These are phyloP conservation scores for Hippolais icterina DNA, from an alignment of 2,113 vertebrate genomes.

Conservation along the genomic window DNA sequence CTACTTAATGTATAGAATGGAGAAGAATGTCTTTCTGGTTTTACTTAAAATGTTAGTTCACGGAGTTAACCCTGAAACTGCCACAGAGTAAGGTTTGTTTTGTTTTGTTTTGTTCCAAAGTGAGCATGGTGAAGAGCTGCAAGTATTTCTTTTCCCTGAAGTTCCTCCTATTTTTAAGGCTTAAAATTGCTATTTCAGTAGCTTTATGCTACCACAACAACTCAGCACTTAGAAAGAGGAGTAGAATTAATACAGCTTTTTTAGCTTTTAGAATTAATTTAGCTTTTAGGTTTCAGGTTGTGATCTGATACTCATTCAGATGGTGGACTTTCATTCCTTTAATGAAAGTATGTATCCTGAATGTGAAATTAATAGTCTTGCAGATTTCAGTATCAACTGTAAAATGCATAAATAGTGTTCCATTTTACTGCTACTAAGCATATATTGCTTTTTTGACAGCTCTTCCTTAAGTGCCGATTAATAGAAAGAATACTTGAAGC, in stretches of 20 bases:
- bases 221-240: background rate
- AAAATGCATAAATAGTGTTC: background rate
- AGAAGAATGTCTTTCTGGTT: background rate
- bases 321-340: background rate
- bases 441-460: slow-evolving; percentile 68
- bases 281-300: background rate
- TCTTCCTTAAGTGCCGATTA: slow-evolving; percentile 96
- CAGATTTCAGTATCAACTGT: background rate
- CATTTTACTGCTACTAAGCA: background rate
- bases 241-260: background rate
- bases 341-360: background rate
- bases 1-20: background rate
- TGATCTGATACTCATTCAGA: background rate
- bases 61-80: background rate
- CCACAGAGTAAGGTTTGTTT: background rate
- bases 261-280: background rate
- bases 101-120: background rate
- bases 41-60: background rate
- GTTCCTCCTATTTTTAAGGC: background rate
- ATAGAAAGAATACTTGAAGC: slow-evolving; percentile 96
- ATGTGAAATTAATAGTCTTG: background rate
- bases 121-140: background rate
- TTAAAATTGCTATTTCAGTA: background rate
- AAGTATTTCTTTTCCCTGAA: background rate
- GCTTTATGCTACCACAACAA: background rate